Evolutionary conservation across 2,888 invertebrate genomes (phyloP), one percentile per base, ranked within the genome.

Genomic region (Spodoptera littoralis): DNA sequence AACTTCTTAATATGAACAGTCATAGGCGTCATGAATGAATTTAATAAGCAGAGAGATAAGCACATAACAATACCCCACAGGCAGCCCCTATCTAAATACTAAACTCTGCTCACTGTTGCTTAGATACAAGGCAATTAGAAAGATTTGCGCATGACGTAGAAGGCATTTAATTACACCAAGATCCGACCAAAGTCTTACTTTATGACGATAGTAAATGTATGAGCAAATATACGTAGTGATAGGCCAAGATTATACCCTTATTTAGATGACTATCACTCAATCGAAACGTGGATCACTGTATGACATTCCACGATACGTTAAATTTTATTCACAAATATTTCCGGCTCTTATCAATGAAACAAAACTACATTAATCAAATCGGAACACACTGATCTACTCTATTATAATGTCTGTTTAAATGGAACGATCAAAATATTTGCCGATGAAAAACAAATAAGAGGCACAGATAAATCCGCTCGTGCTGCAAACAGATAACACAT

Each of bases 341-440:
- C 4, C 13, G 43, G 11, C 6, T 41, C 2, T 8, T 53, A 45
- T 27, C 11, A 9, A 11, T 12, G 4, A 43, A 43, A 27, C 22
- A 9, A 51, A 51, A 44, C 44, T 44, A 54, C 47, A 50, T 36
- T 49, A 30, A 45, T 47, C 69, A 49, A 52, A 53, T 48, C 42
- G 6, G 58, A 60, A 67, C 47, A 55, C 42, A 61, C 55, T 70
- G 54, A 60, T 73, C 59, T 70, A 61, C 66, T 81, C 70, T n/a
- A 70, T 56, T 41, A 66, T 70, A 56, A 50, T 59, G 60, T 57
- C 47, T 55, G 59, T 70, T 48, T 66, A 73, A 76, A 66, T 79
- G 67, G 60, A 77, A 81, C 81, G 85, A 81, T 83, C 80, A 90
- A 85, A 93, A 92, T 88, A 92, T 92, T 92, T 90, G 76, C 85